Percentiles rank a stretch among this genome's conserved stretches.
Evolutionary conservation across 64 coral and sea anemone genomes (phyloP).

Genomic region (Orbicella faveolata): DNA sequence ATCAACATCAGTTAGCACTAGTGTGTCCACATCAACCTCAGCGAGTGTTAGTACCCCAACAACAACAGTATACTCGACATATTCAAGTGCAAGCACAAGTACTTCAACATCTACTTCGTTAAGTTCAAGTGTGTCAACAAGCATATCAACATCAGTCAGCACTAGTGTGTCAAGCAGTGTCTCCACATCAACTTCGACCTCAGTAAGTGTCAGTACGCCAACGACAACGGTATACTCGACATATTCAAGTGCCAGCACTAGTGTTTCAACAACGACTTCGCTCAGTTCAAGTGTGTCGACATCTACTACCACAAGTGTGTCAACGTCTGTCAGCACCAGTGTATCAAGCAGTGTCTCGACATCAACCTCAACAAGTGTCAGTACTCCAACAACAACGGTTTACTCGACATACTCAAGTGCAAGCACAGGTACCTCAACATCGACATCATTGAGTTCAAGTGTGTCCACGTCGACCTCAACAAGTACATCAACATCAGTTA

Average conservation of each 20-base stretch:
- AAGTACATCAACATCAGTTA: neutral
- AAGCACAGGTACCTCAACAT: neutral
- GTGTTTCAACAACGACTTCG: neutral
- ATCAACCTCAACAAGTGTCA: neutral
- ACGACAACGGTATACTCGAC: slow-evolving; percentile 20
- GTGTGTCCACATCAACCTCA: neutral
- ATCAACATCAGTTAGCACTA: slow-evolving; percentile 6
- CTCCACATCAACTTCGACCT: neutral
- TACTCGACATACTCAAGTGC: neutral
- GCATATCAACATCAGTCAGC: slow-evolving; percentile 11
- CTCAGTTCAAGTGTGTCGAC: neutral
- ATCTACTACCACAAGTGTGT: slow-evolving; percentile 11
- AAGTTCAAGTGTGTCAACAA: slow-evolving; percentile 12
- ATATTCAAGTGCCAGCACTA: neutral
- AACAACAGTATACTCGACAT: neutral
- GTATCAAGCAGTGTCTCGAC: neutral
- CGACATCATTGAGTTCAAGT: neutral
- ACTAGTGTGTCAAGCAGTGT: slow-evolving; percentile 14
- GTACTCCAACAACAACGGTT: neutral
- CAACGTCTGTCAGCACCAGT: neutral
- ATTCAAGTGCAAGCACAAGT: neutral
- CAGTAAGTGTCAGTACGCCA: neutral
- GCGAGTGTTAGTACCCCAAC: neutral
- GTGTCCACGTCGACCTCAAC: neutral
- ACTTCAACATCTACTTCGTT: neutral